phyloP scores from a whole-genome alignment of 1,140 invertebrate genomes.

The Diorhabda sublineata region DNA sequence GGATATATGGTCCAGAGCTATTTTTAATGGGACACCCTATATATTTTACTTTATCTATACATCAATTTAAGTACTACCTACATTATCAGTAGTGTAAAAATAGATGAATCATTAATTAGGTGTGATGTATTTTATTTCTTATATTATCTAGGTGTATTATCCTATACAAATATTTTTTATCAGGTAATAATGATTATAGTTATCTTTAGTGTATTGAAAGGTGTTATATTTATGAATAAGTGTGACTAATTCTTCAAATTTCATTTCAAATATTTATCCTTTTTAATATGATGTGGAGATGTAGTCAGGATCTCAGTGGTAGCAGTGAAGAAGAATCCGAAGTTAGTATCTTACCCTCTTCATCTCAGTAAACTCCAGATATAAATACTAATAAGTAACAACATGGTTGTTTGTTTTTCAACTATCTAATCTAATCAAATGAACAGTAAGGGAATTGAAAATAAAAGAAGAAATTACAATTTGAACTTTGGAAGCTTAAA shows the following conservation, averaged over 20 bases:
- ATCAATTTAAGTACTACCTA: no score
- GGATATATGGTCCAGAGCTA: no score
- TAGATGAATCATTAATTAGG: conserved; percentile 1
- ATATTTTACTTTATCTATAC: no score
- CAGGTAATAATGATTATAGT: background rate
- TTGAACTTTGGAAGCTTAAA: no score
- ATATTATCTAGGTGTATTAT: background rate
- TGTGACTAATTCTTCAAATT: background rate
- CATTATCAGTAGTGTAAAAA: background rate
- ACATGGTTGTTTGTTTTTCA: no score
- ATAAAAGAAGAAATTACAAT: no score
- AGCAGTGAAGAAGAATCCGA: background rate
- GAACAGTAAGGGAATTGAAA: no score
- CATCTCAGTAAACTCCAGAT: no score
- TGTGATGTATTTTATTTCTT: background rate
- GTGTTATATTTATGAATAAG: background rate
- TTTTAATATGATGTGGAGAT: background rate
- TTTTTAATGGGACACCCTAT: no score
- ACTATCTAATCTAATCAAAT: no score
- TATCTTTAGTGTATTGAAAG: conserved; percentile 1
- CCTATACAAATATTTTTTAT: background rate
- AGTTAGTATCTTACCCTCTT: background rate
- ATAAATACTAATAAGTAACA: no score
- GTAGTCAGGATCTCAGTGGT: background rate
- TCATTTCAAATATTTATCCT: no score